phyloP scores from a whole-genome alignment of 2,113 vertebrate species.

The Arothron firmamentum region DNA sequence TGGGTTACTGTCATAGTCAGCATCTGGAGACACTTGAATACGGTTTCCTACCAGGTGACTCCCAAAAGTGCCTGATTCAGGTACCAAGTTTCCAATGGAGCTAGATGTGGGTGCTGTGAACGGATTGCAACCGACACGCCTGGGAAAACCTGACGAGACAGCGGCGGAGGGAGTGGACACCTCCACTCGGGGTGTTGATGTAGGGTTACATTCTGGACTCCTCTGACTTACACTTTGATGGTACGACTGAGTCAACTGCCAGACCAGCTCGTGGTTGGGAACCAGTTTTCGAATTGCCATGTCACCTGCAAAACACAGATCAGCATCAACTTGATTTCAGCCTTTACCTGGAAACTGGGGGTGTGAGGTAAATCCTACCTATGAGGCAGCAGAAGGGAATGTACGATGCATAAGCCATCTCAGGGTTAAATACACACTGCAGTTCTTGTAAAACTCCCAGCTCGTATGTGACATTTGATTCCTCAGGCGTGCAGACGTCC shows the following conservation, averaged over 20 bases:
- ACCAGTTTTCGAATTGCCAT: conserved; percentile 79
- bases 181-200: conserved; percentile 50
- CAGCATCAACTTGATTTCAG: conserved; percentile 1
- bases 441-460: conserved; percentile 82
- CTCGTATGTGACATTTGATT: conserved; percentile 75
- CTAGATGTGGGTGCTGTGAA: conserved; percentile 64
- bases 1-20: conserved; percentile 55
- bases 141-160: conserved; percentile 40
- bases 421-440: conserved; percentile 88
- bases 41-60: conserved; percentile 92
- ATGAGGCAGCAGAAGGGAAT: conserved; percentile 93
- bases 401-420: conserved; percentile 94
- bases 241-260: conserved; percentile 84
- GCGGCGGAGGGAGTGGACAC: conserved; percentile 43
- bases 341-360: background rate
- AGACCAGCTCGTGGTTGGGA: conserved; percentile 85
- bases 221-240: conserved; percentile 78
- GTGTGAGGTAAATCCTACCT: conserved; percentile 69
- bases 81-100: conserved; percentile 69
- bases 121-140: conserved; percentile 53
- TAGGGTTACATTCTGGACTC: conserved; percentile 47
- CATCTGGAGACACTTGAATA: conserved; percentile 85
- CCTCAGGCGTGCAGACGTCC: conserved; percentile 74
- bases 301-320: conserved; percentile 75
- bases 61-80: conserved; percentile 91